These are phyloP conservation scores for Egretta garzetta DNA, from an alignment of 2,113 vertebrate species.

Conservation along the genomic window DNA sequence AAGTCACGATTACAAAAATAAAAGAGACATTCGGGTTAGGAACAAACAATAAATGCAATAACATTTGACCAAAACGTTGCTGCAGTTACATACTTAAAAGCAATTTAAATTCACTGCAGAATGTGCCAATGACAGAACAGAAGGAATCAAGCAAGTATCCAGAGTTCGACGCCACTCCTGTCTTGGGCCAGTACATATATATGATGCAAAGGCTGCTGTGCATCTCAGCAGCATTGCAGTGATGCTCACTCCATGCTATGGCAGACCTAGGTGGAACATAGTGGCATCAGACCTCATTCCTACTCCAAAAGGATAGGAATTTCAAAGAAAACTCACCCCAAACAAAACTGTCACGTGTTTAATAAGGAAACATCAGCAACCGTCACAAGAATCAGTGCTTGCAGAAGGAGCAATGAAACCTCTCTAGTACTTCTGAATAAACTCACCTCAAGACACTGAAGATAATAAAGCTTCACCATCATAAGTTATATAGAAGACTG, in stretches of 20 bases:
- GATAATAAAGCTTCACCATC: neutral
- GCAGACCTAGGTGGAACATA: neutral
- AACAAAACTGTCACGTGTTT: neutral
- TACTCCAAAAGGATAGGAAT: neutral
- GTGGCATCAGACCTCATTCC: neutral
- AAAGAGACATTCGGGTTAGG: neutral
- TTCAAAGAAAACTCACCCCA: neutral
- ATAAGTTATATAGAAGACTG: neutral
- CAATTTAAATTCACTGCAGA: neutral
- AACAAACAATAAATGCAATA: neutral
- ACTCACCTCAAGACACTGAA: neutral
- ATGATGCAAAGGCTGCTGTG: neutral
- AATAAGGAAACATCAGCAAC: neutral
- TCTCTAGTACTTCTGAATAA: neutral
- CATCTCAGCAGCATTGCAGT: neutral
- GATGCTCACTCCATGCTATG: neutral
- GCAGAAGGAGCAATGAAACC: neutral
- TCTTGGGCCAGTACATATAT: fast-evolving
- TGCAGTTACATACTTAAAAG: neutral
- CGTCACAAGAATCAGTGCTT: neutral
- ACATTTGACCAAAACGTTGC: neutral
- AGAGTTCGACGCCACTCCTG: fast-evolving
- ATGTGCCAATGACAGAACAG: neutral
- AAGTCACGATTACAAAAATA: neutral
- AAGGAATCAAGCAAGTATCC: neutral